Evolutionary conservation across 1,140 invertebrate species (phyloP).

Genomic region (Caerostris darwini): DNA sequence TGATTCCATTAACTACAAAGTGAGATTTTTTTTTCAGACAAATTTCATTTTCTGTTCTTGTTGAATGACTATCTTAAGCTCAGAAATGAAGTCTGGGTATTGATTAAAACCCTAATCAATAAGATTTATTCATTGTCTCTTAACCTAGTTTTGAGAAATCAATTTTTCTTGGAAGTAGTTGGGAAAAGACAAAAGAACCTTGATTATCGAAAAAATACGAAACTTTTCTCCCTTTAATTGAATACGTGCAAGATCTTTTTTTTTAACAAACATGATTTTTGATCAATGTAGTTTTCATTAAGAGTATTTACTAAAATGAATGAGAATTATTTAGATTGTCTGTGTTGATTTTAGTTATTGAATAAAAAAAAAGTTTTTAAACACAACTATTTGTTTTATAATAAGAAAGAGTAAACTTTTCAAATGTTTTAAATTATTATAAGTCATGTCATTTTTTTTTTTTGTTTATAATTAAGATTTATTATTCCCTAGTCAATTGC

Average conservation of each 20-base stretch:
- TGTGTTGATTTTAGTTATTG: too few relatives aligned
- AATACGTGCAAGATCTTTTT: not conserved
- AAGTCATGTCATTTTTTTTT: too few relatives aligned
- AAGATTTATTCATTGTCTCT: not conserved
- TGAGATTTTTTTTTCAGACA: not conserved
- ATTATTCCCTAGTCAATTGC: too few relatives aligned
- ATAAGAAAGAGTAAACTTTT: too few relatives aligned
- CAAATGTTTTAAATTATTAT: too few relatives aligned
- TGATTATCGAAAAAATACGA: not conserved
- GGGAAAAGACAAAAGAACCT: not conserved
- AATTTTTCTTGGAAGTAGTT: not conserved
- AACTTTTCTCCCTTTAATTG: not conserved
- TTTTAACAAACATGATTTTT: not conserved
- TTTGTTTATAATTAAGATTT: too few relatives aligned
- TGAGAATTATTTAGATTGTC: too few relatives aligned
- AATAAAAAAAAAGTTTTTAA: too few relatives aligned
- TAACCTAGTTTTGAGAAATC: constrained; percentile 17
- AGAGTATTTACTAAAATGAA: not conserved
- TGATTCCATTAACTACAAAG: not conserved
- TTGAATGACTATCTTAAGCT: not conserved
- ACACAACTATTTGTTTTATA: too few relatives aligned
- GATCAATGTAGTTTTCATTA: not conserved
- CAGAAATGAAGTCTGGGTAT: not conserved
- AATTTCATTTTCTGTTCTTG: not conserved
- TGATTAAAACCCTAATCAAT: constrained; percentile 4